Conservation (phyloP, 1,140 invertebrate species). For the Leguminivora glycinivorella region DNA sequence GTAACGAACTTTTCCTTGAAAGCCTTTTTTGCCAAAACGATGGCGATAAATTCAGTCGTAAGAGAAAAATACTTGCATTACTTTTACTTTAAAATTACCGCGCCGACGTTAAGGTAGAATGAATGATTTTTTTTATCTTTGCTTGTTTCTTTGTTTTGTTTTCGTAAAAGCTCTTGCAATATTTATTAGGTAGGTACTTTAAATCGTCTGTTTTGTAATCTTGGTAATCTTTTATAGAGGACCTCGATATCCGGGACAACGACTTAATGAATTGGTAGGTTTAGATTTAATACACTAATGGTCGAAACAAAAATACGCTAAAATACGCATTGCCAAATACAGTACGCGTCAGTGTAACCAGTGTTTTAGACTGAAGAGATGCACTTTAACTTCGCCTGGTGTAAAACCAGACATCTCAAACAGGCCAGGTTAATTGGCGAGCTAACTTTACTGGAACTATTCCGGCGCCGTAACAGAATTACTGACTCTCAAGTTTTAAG, state of each 20-base stretch:
- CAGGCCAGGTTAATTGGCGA: slow-evolving; percentile 12
- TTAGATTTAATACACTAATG: too few species aligned
- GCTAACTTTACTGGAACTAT: slow-evolving; percentile 11
- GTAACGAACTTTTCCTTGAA: slow-evolving; percentile 20
- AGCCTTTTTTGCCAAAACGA: slow-evolving; percentile 22
- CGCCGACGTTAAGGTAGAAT: neutral
- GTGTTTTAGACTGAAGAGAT: neutral
- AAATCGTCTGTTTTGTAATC: neutral
- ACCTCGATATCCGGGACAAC: too few species aligned
- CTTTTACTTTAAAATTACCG: neutral
- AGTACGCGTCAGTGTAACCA: neutral
- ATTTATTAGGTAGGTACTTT: neutral
- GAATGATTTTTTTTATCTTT: neutral
- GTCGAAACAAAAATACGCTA: neutral
- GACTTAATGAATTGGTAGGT: neutral
- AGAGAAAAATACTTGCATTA: slow-evolving; percentile 15
- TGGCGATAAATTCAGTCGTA: slow-evolving; percentile 19
- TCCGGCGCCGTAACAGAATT: slow-evolving; percentile 6
- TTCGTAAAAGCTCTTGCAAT: neutral
- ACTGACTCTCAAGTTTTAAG: neutral
- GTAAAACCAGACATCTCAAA: slow-evolving; percentile 22
- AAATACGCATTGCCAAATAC: neutral
- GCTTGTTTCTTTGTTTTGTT: neutral
- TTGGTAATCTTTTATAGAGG: too few species aligned
- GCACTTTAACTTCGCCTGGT: neutral